Base-by-base conservation (phyloP, 2,797 vertebrate genomes). In the Onychomys torridus region DNA sequence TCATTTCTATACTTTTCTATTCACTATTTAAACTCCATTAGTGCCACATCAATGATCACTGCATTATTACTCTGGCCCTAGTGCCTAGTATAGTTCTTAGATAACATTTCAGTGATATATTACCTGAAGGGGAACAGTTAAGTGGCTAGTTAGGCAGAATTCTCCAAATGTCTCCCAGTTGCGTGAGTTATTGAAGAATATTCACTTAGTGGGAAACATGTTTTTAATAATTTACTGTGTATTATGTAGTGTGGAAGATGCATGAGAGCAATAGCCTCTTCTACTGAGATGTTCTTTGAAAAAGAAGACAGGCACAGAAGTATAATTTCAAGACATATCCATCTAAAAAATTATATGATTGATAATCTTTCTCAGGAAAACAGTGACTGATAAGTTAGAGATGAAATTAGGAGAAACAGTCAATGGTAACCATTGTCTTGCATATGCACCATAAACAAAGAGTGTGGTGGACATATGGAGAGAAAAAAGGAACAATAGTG, bases 401-500 rank as follows among this genome's bases (percentile, higher is more conserved):
- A 37, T 5, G 10, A 46, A 52, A 82, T 67, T 40, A 32, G 13
- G 8, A 17, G 43, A 73, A 78, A 6, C 6, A 10, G 5, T 16
- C 16, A 73, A 37, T 52, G 1, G 1, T 67, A 89, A 67, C 32
- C 29, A 2, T 40, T 17, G 43, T 2, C 40, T 81, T 76, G n/a
- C 37, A 49, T 21, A 87, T 19, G 0, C 7, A 55, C 34, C 57
- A 32, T 57, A 37, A 5, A 21, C 6, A 63, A 34, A 59, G 29
- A 16, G 1, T 29, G 25, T 6, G 7, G 7, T 67, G 4, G 25
- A 55, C 0, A 34, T 17, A 6, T 9, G 61, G 34, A 37, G 1
- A 75, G 12, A 32, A 21, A 34, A 6, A 1, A 2, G 2, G 25
- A 90, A 92, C 0, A 59, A 27, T 14, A 73, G 0, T 21, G 0